Evolutionary conservation across 2,888 invertebrate species (phyloP).

Genomic region (Agrotis segetum): DNA sequence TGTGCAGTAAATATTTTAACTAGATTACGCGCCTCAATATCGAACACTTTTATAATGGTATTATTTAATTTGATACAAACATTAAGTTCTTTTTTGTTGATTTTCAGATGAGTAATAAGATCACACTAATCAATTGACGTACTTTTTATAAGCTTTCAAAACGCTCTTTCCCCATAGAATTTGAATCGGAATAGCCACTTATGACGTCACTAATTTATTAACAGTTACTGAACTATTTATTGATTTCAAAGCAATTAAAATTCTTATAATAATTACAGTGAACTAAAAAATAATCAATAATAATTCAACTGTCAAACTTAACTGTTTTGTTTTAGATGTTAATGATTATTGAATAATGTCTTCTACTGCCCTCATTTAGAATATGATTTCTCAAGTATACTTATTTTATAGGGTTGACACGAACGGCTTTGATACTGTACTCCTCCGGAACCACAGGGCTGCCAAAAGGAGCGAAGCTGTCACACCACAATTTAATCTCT

Average conservation of each 20-base stretch:
- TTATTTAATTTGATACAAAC: constrained; percentile 1
- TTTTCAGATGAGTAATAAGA: constrained; percentile 1
- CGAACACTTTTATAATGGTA: neutral
- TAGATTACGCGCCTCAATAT: neutral
- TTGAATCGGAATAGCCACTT: no score
- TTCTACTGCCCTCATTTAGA: constrained; percentile 36
- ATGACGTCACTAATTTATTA: no score
- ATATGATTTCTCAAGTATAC: constrained; percentile 58
- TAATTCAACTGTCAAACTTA: no score
- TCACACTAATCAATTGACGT: no score
- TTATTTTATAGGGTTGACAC: constrained; percentile 68
- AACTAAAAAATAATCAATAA: no score
- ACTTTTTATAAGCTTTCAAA: no score
- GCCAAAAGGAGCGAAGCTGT: constrained; percentile 80
- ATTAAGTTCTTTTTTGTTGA: neutral
- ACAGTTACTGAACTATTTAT: no score
- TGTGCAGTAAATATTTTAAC: neutral
- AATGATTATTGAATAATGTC: no score
- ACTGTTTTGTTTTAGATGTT: no score
- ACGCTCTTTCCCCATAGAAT: no score
- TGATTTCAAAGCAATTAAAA: no score
- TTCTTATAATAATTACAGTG: no score
- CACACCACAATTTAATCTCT: constrained; percentile 79
- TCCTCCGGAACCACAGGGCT: constrained; percentile 83
- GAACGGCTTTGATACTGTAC: constrained; percentile 79